phyloP scores from a whole-genome alignment of 2,888 invertebrate genomes.

The Thecocarcelia acutangulata region DNA sequence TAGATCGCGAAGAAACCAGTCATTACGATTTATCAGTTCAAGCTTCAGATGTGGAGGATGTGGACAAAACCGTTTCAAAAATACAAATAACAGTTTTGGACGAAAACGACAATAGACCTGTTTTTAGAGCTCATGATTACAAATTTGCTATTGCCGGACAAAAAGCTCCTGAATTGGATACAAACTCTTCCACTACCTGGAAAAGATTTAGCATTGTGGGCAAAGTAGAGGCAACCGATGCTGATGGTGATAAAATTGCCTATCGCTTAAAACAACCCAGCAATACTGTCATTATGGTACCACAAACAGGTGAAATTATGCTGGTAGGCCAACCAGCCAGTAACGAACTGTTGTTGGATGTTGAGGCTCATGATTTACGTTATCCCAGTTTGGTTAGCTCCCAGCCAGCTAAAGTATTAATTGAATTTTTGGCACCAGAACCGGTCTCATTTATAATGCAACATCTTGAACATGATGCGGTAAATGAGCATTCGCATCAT shows the following conservation, averaged over 20 bases:
- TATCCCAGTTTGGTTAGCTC: slow-evolving; percentile 87
- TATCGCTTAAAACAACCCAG: slow-evolving; percentile 91
- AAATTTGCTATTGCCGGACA: slow-evolving; percentile 88
- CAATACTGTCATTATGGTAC: slow-evolving; percentile 92
- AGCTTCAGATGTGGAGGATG: slow-evolving; percentile 89
- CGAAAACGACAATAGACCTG: slow-evolving; percentile 95
- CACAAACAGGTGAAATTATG: slow-evolving; percentile 95
- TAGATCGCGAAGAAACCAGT: slow-evolving; percentile 90
- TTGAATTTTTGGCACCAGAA: slow-evolving; percentile 86
- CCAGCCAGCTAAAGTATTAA: slow-evolving; percentile 88
- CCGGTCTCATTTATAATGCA: slow-evolving; percentile 85
- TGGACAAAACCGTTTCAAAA: slow-evolving; percentile 91
- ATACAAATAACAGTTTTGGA: slow-evolving; percentile 89
- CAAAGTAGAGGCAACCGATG: slow-evolving; percentile 92
- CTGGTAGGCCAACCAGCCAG: slow-evolving; percentile 88
- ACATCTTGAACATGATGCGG: slow-evolving; percentile 82
- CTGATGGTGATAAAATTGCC: slow-evolving; percentile 95
- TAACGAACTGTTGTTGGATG: slow-evolving; percentile 86
- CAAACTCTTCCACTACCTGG: slow-evolving; percentile 85
- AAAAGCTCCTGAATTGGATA: slow-evolving; percentile 82
- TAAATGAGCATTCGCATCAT: slow-evolving; percentile 83
- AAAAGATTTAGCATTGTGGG: slow-evolving; percentile 92
- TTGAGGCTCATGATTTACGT: slow-evolving; percentile 92
- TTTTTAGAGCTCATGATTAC: slow-evolving; percentile 90
- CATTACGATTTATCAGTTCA: slow-evolving; percentile 89